phyloP scores from a whole-genome alignment of 2,888 invertebrate genomes.

The Drosophila helvetica region DNA sequence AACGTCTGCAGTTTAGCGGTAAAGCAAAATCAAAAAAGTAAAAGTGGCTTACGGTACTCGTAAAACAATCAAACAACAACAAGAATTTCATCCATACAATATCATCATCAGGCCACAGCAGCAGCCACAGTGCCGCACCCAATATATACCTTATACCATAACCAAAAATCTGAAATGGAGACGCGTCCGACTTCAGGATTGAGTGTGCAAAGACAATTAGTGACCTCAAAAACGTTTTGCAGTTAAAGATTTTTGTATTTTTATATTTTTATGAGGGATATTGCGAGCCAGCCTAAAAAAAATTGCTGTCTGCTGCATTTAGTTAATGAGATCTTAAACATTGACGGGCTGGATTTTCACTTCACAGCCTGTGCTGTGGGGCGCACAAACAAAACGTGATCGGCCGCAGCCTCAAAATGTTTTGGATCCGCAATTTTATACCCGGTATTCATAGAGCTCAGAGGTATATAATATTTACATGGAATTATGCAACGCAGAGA shows the following conservation, averaged over 20 bases:
- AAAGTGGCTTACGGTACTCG: constrained; percentile 71
- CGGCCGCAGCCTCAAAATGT: constrained; percentile 38
- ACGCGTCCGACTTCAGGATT: constrained; percentile 41
- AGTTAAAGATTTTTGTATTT: constrained; percentile 51
- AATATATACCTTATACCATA: constrained; percentile 22
- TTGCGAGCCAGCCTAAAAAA: constrained; percentile 30
- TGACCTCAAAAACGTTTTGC: constrained; percentile 77
- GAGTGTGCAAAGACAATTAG: constrained; percentile 65
- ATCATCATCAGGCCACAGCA: constrained; percentile 4
- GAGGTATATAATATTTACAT: neutral
- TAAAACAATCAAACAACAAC: constrained; percentile 47
- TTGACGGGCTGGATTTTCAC: constrained; percentile 60
- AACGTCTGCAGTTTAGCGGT: constrained; percentile 58
- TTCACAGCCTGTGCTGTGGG: constrained; percentile 11
- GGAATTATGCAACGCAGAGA: too few species aligned
- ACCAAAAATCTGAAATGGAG: constrained; percentile 29
- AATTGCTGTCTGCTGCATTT: constrained; percentile 67
- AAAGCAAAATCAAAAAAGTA: constrained; percentile 59
- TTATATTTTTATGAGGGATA: constrained; percentile 60
- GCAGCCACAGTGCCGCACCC: constrained; percentile 31
- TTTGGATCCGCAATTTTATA: neutral
- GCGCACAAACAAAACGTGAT: constrained; percentile 52
- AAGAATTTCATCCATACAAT: constrained; percentile 42
- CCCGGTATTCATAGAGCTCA: too few species aligned
- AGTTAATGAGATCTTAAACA: constrained; percentile 68